Evolutionary conservation across 2,888 invertebrate species (phyloP), one percentile per base, ranked within the genome.

Genomic region (Xestia ashworthii): DNA sequence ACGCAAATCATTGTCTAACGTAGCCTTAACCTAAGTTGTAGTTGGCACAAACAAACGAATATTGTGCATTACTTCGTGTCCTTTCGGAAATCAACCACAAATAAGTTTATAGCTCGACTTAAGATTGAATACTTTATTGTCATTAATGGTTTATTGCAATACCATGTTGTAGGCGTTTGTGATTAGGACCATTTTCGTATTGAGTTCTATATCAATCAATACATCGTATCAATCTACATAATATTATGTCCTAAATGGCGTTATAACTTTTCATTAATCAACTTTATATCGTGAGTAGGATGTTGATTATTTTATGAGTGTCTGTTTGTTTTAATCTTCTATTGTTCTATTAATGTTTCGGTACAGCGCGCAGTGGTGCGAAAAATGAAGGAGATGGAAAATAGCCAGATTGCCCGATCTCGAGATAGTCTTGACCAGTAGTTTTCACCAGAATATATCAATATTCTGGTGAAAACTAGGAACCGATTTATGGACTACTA

Each of bases 181-280:
- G 55, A 79, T 62, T 64, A 38, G 2, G n/a, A 11, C 32, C 41
- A 79, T 74, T 53, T 79, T 53, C 19, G 32, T 38, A 48, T 48
- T 48, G 9, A 38, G 46, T 64, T 66, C 38, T 64, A 62, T 62
- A 62, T 79, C 79, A 74, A 79, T 79, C 67, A 68, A 62, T 32
- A 41, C 4, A 32, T 64, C 32, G 50, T 48, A 44, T 41, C 19
- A 76, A 80, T 80, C 58, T 46, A 41, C 50, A 76, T 75, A 66
- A 66, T 38, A 70, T 75, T 53, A 66, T 62, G 25, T 16, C 12
- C 3, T 55, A n/a, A 68, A 66, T 50, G 50, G 55, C 22, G 44
- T 71, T 71, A 5, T 64, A 41, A 9, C 5, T 62, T 38, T 69
- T 64, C 12, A 48, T n/a, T 68, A 62, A 62, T 78, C 22, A 73